Conservation (phyloP, 2,797 vertebrate species). For the Scolopax rusticola region DNA sequence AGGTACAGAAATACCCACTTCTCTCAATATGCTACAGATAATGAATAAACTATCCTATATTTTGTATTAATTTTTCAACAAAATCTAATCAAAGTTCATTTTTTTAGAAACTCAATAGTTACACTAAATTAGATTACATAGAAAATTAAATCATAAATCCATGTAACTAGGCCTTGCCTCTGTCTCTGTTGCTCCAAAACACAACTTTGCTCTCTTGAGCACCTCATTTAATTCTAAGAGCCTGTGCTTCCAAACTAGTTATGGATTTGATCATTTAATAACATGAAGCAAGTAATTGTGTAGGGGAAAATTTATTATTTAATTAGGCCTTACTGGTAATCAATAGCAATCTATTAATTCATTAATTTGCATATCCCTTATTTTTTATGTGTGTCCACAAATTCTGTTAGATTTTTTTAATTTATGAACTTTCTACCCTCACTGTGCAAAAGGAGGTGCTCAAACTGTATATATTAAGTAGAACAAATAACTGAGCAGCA, state of each 20-base stretch:
- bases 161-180: slow-evolving; percentile 32
- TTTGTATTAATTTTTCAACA: slow-evolving; percentile 72
- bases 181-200: slow-evolving; percentile 50
- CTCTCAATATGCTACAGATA: slow-evolving; percentile 11
- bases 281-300: slow-evolving; percentile 70
- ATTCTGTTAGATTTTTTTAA: slow-evolving; percentile 51
- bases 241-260: slow-evolving; percentile 66
- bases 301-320: slow-evolving; percentile 74
- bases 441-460: slow-evolving; percentile 28
- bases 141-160: slow-evolving; percentile 82
- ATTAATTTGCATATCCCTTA: slow-evolving; percentile 66
- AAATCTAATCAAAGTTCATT: slow-evolving; percentile 76
- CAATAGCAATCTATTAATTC: slow-evolving; percentile 76
- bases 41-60: slow-evolving; percentile 52
- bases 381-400: slow-evolving; percentile 51
- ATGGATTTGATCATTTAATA: slow-evolving; percentile 79
- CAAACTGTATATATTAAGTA: slow-evolving; percentile 32
- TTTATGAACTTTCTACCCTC: slow-evolving; percentile 47
- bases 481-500: slow-evolving; percentile 60
- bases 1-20: not conserved
- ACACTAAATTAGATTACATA: slow-evolving; percentile 75
- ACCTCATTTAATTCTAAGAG: slow-evolving; percentile 74
- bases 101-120: slow-evolving; percentile 74
- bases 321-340: slow-evolving; percentile 74
- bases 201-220: slow-evolving; percentile 55